Percentiles rank a stretch among this genome's conserved stretches.
Conservation (phyloP, 2,113 vertebrate genomes). For the Xyrauchen texanus region DNA sequence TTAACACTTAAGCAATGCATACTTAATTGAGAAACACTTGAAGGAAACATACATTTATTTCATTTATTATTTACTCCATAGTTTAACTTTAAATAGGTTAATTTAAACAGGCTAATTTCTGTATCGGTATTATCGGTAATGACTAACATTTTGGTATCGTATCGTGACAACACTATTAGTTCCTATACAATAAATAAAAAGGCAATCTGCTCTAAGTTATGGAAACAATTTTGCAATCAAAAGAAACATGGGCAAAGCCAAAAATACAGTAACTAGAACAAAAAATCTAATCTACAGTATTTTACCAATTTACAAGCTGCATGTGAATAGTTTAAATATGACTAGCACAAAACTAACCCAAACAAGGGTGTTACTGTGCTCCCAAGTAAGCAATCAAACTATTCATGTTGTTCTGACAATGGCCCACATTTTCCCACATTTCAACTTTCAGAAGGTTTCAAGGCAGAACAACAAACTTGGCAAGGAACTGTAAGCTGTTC, state of each 20-base stretch:
- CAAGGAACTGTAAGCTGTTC: neutral
- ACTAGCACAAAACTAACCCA: neutral
- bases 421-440: neutral
- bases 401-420: neutral
- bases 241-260: neutral
- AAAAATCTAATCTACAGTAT: no score
- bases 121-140: no score
- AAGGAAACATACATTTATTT: no score
- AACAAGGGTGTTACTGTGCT: neutral
- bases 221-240: neutral
- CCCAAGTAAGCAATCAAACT: neutral
- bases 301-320: neutral
- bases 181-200: neutral
- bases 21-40: no score
- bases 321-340: neutral
- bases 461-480: neutral
- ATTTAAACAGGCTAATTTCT: no score
- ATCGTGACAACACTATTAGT: no score
- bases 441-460: slow-evolving; percentile 10
- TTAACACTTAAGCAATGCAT: no score
- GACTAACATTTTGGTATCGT: no score
- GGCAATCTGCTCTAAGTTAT: neutral
- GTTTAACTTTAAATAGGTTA: no score
- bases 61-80: no score
- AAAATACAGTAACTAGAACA: neutral